Evolutionary conservation across 2,113 vertebrate species (phyloP), one percentile per base, ranked within the genome.

Genomic region (Trichechus manatus): DNA sequence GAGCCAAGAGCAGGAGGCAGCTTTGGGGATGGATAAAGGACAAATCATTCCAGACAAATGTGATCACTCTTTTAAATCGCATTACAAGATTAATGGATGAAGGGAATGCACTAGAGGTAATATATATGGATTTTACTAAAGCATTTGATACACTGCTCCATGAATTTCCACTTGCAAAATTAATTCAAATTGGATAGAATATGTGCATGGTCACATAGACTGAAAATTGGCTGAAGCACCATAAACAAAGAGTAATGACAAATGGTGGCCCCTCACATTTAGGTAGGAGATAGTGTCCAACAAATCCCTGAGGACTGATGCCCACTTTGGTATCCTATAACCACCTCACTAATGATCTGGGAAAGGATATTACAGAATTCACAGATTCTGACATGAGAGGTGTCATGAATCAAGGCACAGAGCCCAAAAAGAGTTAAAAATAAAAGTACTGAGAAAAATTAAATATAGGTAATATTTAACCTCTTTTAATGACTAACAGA

Each of bases 171-270:
- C 95, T 96, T 87, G 91, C 94, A 96, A 96, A 98, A 97, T 97
- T 97, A 98, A 97, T 98, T 98, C 97, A 97, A 97, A 97, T 97
- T 97, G 96, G 88, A 93, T 95, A 96, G 97, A 95, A 95, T 95
- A 97, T 96, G 97, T 97, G 95, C 97, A 39, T 93, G 97, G 97
- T 97, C 97, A 98, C 97, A 97, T 86, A 96, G 94, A 75, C 36
- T 96, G 97, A 97, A 97, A 98, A 97, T 97, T 96, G 97, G 82
- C 88, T 94, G 33, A 89, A 93, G 81, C 84, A 88, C 93, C 85
- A 77, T 97, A 97, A 97, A 97, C 97, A 96, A 96, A 97, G 92
- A 94, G n/a, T 93, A 94, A 94, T 80, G 82, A 94, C 94, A 94
- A 97, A 96, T 77, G 88, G 93, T 61, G 85, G 81, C 74, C 83